Percentiles rank a stretch among this genome's conserved stretches.
Conservation (phyloP, 2,113 vertebrate species). For the Cariama cristata region DNA sequence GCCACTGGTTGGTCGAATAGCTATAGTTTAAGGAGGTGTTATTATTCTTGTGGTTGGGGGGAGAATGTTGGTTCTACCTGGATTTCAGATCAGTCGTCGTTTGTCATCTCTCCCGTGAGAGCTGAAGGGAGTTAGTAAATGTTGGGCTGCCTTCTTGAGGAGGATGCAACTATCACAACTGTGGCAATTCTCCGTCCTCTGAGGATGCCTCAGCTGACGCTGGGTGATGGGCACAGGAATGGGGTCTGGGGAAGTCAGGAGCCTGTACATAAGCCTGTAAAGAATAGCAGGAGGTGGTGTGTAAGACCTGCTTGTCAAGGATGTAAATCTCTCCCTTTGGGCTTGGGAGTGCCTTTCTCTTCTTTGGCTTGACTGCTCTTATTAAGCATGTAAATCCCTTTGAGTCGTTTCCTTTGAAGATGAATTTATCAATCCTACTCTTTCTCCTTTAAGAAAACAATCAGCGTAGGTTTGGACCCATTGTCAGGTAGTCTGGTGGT, state of each 20-base stretch:
- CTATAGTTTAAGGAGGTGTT: neutral
- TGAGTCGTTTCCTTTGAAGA: constrained; percentile 4
- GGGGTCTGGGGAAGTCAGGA: neutral
- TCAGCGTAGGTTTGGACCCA: neutral
- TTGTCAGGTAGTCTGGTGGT: neutral
- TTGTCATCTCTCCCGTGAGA: neutral
- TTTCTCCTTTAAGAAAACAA: neutral
- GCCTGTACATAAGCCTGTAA: neutral
- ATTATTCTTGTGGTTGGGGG: neutral
- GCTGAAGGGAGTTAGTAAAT: neutral
- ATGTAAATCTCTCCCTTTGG: neutral
- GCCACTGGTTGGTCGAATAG: neutral
- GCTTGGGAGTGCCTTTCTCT: neutral
- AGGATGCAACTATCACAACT: neutral
- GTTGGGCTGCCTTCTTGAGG: neutral
- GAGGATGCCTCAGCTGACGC: neutral
- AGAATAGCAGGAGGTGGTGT: neutral
- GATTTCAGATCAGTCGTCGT: neutral
- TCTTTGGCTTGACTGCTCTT: neutral
- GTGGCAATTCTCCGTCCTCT: neutral
- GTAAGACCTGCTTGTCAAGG: neutral
- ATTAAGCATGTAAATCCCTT: neutral
- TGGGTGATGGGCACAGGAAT: neutral
- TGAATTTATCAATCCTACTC: neutral
- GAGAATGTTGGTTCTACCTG: neutral